Evolutionary conservation across 2,797 vertebrate species (phyloP).

Genomic region (Sebastes steindachneri): DNA sequence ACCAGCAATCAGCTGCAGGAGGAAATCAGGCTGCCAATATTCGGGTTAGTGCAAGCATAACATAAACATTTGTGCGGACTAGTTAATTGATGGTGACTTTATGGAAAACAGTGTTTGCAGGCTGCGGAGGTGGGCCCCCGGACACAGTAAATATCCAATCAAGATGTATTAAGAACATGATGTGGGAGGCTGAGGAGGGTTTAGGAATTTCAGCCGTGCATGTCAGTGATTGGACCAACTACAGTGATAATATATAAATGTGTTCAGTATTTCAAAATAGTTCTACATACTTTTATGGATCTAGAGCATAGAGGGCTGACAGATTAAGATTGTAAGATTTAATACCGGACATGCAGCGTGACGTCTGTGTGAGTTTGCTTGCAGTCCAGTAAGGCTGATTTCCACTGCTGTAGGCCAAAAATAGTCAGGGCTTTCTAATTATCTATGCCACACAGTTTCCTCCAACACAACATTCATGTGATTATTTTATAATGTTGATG

Average conservation of each 20-base stretch:
- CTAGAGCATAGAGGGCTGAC: not conserved
- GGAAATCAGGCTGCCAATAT: slow-evolving; percentile 42
- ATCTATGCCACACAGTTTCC: slow-evolving; percentile 67
- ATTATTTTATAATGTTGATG: slow-evolving; percentile 47
- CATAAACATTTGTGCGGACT: slow-evolving; percentile 49
- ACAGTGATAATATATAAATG: not conserved
- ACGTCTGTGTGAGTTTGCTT: slow-evolving; percentile 31
- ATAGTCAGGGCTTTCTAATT: slow-evolving; percentile 68
- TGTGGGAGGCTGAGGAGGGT: slow-evolving; percentile 23
- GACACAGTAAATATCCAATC: slow-evolving; percentile 28
- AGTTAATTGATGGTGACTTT: slow-evolving; percentile 51
- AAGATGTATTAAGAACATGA: slow-evolving; percentile 31
- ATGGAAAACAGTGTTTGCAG: slow-evolving; percentile 16
- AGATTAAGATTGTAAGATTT: not conserved
- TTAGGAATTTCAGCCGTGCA: slow-evolving; percentile 28
- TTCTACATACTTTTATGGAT: not conserved
- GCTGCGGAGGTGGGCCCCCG: not conserved
- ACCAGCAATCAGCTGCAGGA: slow-evolving; percentile 50
- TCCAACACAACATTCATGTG: slow-evolving; percentile 63
- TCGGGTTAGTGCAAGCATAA: slow-evolving; percentile 41
- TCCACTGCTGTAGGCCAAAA: slow-evolving; percentile 57
- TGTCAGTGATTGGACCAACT: slow-evolving; percentile 23
- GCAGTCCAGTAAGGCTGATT: slow-evolving; percentile 46
- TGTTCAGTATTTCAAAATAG: not conserved
- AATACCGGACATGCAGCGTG: not conserved